Percentiles rank a stretch among this genome's conserved stretches.
Conservation (phyloP, 1,140 invertebrate genomes). For the Eumeta japonica region DNA sequence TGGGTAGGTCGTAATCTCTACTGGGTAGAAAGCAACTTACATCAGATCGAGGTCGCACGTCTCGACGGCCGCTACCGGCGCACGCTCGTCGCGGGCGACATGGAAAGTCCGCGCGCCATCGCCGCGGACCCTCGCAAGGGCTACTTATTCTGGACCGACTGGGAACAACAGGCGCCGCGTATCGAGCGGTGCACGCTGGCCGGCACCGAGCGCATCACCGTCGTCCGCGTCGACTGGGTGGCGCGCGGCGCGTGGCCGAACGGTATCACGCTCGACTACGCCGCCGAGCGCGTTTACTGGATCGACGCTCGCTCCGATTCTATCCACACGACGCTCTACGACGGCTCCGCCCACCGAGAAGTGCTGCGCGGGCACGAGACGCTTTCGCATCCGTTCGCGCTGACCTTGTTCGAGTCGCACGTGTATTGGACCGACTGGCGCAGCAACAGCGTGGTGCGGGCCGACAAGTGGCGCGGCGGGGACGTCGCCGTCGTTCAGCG, state of each 20-base stretch:
- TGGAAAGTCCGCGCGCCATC: slow-evolving; percentile 84
- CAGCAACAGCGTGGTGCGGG: slow-evolving; percentile 67
- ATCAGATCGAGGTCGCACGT: slow-evolving; percentile 87
- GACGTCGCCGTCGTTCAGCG: slow-evolving; percentile 65
- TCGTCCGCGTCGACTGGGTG: slow-evolving; percentile 66
- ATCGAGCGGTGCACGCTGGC: slow-evolving; percentile 86
- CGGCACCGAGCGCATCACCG: slow-evolving; percentile 62
- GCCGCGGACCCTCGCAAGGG: slow-evolving; percentile 80
- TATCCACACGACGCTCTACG: slow-evolving; percentile 78
- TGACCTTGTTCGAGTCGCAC: slow-evolving; percentile 77
- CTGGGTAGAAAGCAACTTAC: slow-evolving; percentile 81
- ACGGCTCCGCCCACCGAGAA: slow-evolving; percentile 71
- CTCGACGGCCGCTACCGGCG: slow-evolving; percentile 76
- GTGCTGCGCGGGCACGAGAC: slow-evolving; percentile 67
- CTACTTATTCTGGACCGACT: slow-evolving; percentile 86
- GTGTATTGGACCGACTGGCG: slow-evolving; percentile 95
- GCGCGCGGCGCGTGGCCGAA: slow-evolving; percentile 83
- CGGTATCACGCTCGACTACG: slow-evolving; percentile 81
- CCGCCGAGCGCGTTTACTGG: slow-evolving; percentile 76
- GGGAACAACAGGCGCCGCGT: slow-evolving; percentile 78
- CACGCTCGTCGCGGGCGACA: slow-evolving; percentile 79
- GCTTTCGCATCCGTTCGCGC: slow-evolving; percentile 87
- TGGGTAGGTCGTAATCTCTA: slow-evolving; percentile 84
- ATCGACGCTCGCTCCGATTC: slow-evolving; percentile 85
- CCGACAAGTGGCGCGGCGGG: slow-evolving; percentile 70